Conservation (phyloP, 1,140 invertebrate species). For the Drosophila chauvacae region DNA sequence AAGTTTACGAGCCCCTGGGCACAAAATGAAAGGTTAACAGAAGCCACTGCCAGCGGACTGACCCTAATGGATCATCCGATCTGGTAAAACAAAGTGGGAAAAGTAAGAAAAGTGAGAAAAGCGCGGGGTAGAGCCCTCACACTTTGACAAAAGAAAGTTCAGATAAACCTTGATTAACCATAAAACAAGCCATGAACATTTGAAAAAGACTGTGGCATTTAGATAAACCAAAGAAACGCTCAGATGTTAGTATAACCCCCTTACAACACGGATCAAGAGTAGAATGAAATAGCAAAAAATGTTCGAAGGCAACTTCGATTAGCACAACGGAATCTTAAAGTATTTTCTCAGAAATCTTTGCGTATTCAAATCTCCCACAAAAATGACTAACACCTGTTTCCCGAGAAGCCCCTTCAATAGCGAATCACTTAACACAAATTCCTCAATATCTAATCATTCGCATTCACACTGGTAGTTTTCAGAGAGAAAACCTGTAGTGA, state of each 20-base stretch:
- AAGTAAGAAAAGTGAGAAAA: constrained; percentile 29
- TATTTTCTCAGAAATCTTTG: constrained; percentile 23
- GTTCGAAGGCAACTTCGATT: constrained; percentile 8
- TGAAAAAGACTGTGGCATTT: not conserved
- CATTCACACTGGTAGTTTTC: not conserved
- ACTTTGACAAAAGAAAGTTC: constrained; percentile 54
- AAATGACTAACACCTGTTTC: constrained; percentile 46
- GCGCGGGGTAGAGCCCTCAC: constrained; percentile 12
- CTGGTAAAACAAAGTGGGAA: constrained; percentile 5
- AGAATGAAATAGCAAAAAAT: not conserved
- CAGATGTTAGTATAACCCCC: not conserved
- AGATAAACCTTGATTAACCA: constrained; percentile 39
- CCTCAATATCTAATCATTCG: constrained; percentile 19
- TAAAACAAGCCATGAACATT: constrained; percentile 29
- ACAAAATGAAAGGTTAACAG: constrained; percentile 36
- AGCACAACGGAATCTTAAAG: not conserved
- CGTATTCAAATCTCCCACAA: not conserved
- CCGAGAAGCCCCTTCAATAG: constrained; percentile 24
- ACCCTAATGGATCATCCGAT: constrained; percentile 61
- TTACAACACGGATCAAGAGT: not conserved
- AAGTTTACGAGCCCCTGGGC: constrained; percentile 42
- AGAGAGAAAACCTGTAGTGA: constrained; percentile 21
- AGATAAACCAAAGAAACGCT: not conserved
- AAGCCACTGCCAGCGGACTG: constrained; percentile 25
- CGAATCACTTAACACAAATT: constrained; percentile 52